phyloP scores from a whole-genome alignment of 2,888 invertebrate genomes.

The Apamea sordens region DNA sequence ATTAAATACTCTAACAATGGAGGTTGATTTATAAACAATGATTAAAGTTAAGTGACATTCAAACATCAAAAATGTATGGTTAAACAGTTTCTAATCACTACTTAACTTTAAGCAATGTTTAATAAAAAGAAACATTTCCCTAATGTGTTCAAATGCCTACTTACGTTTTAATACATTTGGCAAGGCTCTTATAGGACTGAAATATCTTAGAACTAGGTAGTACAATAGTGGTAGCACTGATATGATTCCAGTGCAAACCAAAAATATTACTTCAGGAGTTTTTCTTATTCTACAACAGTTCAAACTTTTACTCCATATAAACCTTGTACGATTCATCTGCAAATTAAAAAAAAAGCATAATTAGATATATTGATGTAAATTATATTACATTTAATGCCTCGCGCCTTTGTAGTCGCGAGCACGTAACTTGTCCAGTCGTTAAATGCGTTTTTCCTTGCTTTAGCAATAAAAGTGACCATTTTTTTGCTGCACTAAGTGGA shows the following conservation, averaged over 20 bases:
- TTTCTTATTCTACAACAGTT: constrained; percentile 90
- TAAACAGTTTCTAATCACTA: too few relatives aligned
- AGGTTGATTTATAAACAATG: too few relatives aligned
- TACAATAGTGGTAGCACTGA: constrained; percentile 89
- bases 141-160: constrained; percentile 61
- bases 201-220: constrained; percentile 89
- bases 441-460: not conserved
- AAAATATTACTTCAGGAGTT: constrained; percentile 90
- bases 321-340: constrained; percentile 92
- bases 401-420: not conserved
- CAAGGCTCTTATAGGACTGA: constrained; percentile 85
- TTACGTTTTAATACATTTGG: constrained; percentile 87
- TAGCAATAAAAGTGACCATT: too few relatives aligned
- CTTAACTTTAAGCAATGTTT: not conserved
- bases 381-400: not conserved
- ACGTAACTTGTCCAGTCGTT: not conserved
- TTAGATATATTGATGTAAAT: not conserved
- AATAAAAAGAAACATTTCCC: not conserved
- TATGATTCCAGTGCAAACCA: constrained; percentile 88
- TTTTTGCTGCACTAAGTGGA: too few relatives aligned
- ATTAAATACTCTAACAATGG: not conserved
- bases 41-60: too few relatives aligned
- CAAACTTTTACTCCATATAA: constrained; percentile 90
- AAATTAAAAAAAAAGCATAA: constrained; percentile 58
- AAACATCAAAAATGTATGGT: not conserved